Evolutionary conservation across 2,797 vertebrate species (phyloP).

Genomic region (Gila robusta): DNA sequence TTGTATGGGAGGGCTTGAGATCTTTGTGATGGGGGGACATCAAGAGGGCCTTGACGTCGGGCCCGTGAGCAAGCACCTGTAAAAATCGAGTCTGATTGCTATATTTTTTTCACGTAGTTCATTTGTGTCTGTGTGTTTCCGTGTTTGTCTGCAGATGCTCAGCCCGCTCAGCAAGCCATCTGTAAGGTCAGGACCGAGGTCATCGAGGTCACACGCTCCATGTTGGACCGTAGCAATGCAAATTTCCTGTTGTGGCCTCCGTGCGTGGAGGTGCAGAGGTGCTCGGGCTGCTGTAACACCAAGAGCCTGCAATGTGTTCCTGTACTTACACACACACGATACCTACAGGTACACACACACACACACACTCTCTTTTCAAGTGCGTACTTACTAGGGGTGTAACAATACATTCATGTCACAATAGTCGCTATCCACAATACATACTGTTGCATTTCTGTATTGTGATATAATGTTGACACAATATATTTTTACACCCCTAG

Average conservation of each 20-base stretch:
- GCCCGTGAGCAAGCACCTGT: not conserved
- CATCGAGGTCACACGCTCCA: constrained; percentile 89
- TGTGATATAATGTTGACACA: not conserved
- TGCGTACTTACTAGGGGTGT: not conserved
- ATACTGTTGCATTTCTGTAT: not conserved
- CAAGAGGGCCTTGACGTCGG: not conserved
- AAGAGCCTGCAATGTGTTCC: constrained; percentile 90
- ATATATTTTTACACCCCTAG: not conserved
- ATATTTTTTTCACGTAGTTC: not conserved
- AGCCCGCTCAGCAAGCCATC: constrained; percentile 89
- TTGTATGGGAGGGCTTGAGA: no score
- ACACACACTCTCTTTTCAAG: not conserved
- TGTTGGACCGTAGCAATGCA: constrained; percentile 93
- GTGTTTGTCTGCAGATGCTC: constrained; percentile 74
- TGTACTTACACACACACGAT: constrained; percentile 77
- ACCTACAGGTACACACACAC: constrained; percentile 77
- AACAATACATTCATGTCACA: not conserved
- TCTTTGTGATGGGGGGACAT: no score
- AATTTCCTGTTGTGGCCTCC: constrained; percentile 95
- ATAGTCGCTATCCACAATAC: not conserved
- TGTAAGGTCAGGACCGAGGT: constrained; percentile 95
- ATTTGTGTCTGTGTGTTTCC: not conserved
- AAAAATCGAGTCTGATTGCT: not conserved
- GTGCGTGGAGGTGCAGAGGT: constrained; percentile 96
- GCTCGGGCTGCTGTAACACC: constrained; percentile 95